Percentiles rank a stretch among this genome's conserved stretches.
These are phyloP conservation scores for Pterocles orientalis DNA, from an alignment of 2,113 vertebrate species.

Conservation along the genomic window DNA sequence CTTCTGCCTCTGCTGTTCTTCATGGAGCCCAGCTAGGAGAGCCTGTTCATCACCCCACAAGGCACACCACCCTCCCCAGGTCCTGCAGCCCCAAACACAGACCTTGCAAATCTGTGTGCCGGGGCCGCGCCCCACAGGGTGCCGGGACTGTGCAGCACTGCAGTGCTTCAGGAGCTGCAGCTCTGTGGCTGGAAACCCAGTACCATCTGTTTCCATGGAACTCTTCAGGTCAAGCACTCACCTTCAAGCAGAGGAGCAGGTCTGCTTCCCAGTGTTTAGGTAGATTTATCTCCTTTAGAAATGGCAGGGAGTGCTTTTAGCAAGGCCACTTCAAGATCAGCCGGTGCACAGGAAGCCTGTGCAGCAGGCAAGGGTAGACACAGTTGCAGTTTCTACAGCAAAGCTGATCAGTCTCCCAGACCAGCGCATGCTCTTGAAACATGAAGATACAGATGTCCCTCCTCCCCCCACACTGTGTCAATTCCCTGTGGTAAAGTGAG, in stretches of 20 bases:
- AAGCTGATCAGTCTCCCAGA: background rate
- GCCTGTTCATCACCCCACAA: background rate
- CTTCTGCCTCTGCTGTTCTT: background rate
- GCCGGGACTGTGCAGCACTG: rapidly evolving
- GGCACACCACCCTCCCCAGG: background rate
- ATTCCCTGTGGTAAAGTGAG: background rate
- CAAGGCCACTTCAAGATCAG: background rate
- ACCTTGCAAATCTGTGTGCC: rapidly evolving
- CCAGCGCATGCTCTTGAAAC: rapidly evolving
- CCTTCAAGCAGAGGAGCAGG: background rate
- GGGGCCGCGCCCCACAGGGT: rapidly evolving
- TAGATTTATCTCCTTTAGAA: background rate
- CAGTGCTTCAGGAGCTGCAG: background rate
- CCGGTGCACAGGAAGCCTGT: background rate
- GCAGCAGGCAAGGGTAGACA: rapidly evolving
- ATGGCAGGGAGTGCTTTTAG: background rate
- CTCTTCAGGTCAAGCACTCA: background rate
- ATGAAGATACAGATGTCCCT: too few species aligned
- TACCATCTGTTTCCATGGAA: background rate
- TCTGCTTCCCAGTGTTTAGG: background rate
- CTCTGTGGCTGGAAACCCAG: background rate
- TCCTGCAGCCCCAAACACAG: background rate
- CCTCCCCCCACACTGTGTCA: rapidly evolving
- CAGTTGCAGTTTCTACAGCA: rapidly evolving
- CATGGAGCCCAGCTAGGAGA: background rate